Evolutionary conservation across 2,888 invertebrate species (phyloP).

Genomic region (Alsophila aescularia): DNA sequence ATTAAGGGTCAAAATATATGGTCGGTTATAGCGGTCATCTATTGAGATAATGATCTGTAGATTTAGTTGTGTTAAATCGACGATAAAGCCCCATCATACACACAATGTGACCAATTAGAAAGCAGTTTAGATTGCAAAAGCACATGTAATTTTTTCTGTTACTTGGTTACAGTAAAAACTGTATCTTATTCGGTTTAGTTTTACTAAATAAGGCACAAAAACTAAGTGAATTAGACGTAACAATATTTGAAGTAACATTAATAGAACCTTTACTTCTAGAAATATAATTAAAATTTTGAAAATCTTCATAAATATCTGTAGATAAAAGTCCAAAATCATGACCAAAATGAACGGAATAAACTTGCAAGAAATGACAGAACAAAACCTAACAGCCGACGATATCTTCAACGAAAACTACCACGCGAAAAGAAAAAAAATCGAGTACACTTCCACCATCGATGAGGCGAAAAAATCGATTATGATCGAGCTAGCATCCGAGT

Average conservation of each 20-base stretch:
- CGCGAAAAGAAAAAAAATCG: constrained; percentile 62
- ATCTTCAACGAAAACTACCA: constrained; percentile 64
- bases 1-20: constrained; percentile 53
- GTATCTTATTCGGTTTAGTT: not conserved
- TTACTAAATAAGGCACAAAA: too few relatives aligned
- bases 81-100: constrained; percentile 69
- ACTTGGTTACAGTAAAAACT: not conserved
- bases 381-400: constrained; percentile 63
- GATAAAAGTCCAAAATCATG: constrained; percentile 50
- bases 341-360: constrained; percentile 73
- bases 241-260: not conserved
- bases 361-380: constrained; percentile 65
- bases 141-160: constrained; percentile 21
- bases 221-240: not conserved
- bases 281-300: not conserved
- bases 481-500: constrained; percentile 22
- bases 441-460: constrained; percentile 41
- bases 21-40: constrained; percentile 70
- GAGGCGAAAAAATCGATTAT: constrained; percentile 37
- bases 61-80: constrained; percentile 80
- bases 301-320: not conserved
- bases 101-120: constrained; percentile 80
- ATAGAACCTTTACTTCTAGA: not conserved
- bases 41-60: constrained; percentile 79
- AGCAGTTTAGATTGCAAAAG: constrained; percentile 22